Conservation (phyloP, 2,113 vertebrate genomes). For the Azemiops feae region DNA sequence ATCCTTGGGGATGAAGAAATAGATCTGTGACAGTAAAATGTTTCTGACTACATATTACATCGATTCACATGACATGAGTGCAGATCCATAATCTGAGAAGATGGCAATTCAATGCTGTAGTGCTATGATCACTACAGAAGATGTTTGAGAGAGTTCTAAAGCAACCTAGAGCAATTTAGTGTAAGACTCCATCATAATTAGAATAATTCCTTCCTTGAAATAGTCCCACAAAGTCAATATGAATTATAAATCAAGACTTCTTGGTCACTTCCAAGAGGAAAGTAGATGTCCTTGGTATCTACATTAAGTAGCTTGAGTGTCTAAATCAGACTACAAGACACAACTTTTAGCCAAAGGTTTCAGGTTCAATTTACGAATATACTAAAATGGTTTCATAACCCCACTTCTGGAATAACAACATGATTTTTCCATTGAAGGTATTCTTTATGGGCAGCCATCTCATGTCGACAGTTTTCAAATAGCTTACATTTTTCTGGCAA, state of each 20-base stretch:
- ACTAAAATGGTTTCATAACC: background rate
- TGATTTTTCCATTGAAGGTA: background rate
- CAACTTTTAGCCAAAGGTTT: background rate
- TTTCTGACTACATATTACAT: background rate
- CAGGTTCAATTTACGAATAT: background rate
- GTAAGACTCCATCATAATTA: background rate
- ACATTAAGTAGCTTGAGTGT: background rate
- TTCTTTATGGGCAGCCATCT: background rate
- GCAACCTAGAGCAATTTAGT: background rate
- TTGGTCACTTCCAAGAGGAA: background rate
- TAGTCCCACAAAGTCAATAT: background rate
- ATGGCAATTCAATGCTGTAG: background rate
- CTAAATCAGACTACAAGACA: background rate
- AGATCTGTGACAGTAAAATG: background rate
- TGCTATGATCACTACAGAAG: background rate
- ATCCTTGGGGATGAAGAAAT: background rate
- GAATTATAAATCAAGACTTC: background rate
- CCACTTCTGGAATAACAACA: background rate
- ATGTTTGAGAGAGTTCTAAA: background rate
- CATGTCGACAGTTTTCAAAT: background rate
- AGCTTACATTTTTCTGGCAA: background rate
- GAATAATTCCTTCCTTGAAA: background rate
- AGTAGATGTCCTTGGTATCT: background rate
- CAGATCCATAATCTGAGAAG: background rate
- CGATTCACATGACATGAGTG: background rate